Conservation (phyloP, 2,797 vertebrate species). For the Pipistrellus nathusii region DNA sequence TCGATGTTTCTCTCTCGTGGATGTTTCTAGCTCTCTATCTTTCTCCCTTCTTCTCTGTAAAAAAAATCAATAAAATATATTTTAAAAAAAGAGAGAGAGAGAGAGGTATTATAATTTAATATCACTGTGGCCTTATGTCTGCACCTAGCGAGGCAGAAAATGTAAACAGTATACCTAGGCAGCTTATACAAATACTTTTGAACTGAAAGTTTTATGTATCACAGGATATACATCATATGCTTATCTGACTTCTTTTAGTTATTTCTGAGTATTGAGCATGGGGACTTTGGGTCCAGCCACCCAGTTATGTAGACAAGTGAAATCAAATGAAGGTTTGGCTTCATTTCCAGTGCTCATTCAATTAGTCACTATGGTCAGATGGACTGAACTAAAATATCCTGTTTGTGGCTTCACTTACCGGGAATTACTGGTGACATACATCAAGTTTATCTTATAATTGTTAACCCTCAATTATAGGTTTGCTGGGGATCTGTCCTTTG, state of each 20-base stretch:
- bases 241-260: background rate
- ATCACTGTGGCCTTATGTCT: slow-evolving; percentile 22
- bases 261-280: background rate
- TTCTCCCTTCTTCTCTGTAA: too few species aligned
- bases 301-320: slow-evolving; percentile 31
- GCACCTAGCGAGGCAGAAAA: background rate
- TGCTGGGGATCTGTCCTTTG: background rate
- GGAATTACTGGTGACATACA: slow-evolving; percentile 19
- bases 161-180: background rate
- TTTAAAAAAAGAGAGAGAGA: background rate
- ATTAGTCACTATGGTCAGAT: slow-evolving; percentile 58
- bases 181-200: background rate
- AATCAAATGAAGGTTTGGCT: slow-evolving; percentile 32
- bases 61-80: too few species aligned
- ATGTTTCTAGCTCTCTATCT: too few species aligned
- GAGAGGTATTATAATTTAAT: background rate
- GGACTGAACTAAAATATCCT: slow-evolving; percentile 43
- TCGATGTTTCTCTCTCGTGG: too few species aligned
- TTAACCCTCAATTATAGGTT: slow-evolving; percentile 28
- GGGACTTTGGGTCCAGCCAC: slow-evolving; percentile 20
- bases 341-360: slow-evolving; percentile 61
- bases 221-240: background rate
- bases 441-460: slow-evolving; percentile 17
- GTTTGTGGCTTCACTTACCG: slow-evolving; percentile 33
- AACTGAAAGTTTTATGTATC: background rate